Conservation (phyloP, 2,113 vertebrate genomes). For the Nasalis larvatus region DNA sequence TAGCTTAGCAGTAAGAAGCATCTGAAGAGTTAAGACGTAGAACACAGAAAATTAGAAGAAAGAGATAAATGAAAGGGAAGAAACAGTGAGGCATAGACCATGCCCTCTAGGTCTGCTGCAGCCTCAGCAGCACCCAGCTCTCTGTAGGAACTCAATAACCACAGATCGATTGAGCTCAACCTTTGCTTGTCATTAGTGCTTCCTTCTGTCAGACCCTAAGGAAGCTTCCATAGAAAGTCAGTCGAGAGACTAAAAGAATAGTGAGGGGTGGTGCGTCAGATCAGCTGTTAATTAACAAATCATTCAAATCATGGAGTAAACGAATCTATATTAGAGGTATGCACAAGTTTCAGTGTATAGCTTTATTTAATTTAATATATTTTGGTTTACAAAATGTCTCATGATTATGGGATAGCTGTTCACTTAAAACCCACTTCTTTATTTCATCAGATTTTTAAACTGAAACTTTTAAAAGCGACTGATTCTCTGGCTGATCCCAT, state of each 20-base stretch:
- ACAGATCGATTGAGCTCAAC: neutral
- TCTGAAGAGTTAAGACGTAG: neutral
- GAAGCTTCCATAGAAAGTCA: neutral
- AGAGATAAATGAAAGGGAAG: neutral
- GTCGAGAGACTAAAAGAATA: neutral
- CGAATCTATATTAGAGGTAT: neutral
- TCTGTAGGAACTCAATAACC: conserved; percentile 28
- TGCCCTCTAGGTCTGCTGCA: neutral
- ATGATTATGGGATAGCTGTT: neutral
- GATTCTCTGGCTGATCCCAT: neutral
- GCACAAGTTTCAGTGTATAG: neutral
- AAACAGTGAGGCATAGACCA: neutral
- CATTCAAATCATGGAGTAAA: neutral
- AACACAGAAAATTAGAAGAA: neutral
- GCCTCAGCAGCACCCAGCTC: neutral
- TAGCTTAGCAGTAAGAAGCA: neutral
- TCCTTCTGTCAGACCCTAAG: neutral
- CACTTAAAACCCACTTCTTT: neutral
- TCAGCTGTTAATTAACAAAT: neutral
- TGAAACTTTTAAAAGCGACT: neutral
- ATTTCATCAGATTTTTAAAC: neutral
- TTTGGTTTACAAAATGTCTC: neutral
- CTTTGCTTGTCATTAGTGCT: conserved; percentile 25
- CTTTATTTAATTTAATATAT: neutral
- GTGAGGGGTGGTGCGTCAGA: too few species aligned